Evolutionary conservation across 2,113 vertebrate genomes (phyloP), one percentile per base, ranked within the genome.

Genomic region (Corythaixoides concolor): DNA sequence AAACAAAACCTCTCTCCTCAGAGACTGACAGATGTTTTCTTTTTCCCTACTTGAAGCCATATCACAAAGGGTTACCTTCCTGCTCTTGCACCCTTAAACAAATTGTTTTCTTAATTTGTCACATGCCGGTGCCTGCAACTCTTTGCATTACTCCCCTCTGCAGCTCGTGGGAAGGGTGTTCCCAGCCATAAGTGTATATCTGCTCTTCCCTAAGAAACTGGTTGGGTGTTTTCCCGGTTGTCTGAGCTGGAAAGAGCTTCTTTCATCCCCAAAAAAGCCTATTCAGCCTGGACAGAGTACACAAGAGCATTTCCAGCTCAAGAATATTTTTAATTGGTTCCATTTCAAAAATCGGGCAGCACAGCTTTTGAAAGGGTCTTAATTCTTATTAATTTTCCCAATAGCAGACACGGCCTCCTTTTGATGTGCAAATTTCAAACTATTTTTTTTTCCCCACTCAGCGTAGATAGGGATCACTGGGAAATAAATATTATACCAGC

Each of bases 391-490:
- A 95, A 97, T 97, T 96, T 95, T 79, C 68, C 89, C 4, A 2
- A 58, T 27, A 69, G 80, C 80, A 79, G 78, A 68, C 68, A 4
- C 35, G 74, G 88, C 80, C 79, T 93, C 59, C 91, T 93, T 97
- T 97, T 97, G 94, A 97, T 96, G 94, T 96, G 94, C 93, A 97
- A 97, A 97, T 97, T 21, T 17, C 10, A 63, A 78, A 80, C 47
- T 81, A 2, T 69, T 79, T 77, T 39, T 39, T 72, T 59, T 52
- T 17, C 15, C 22, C 50, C n/a, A 28, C 60, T 28, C 21, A n/a
- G 79, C 5, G 1, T 6, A 75, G 92, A 89, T 85, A 47, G 66
- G 60, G 85, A 96, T 97, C 92, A 32, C 39, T 64, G 91, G 85
- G 95, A 96, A 84, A 90, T 82, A 45, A 91, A 91, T 62, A 28